phyloP scores from a whole-genome alignment of 2,113 vertebrate species.

The Tichodroma muraria region DNA sequence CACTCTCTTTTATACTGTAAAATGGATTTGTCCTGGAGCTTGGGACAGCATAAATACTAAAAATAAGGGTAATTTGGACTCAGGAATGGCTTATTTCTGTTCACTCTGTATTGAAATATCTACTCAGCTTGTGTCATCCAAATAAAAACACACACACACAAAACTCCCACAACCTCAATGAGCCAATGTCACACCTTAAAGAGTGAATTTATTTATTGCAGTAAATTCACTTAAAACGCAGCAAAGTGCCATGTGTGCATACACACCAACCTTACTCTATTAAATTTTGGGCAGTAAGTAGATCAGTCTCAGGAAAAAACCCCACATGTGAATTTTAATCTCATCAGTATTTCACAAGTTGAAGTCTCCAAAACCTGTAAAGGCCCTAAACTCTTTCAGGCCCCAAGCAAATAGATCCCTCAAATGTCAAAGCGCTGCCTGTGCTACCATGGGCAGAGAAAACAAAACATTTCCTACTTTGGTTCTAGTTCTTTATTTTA shows the following conservation, averaged over 20 bases:
- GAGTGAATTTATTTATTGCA: background rate
- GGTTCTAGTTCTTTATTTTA: background rate
- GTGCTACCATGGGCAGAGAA: background rate
- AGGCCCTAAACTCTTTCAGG: background rate
- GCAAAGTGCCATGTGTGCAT: background rate
- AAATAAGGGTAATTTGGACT: background rate
- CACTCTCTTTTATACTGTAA: background rate
- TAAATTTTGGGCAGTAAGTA: background rate
- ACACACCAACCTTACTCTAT: background rate
- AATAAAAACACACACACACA: background rate
- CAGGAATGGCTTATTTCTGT: background rate
- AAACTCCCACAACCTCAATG: background rate
- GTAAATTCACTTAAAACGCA: background rate
- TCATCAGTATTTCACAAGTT: background rate
- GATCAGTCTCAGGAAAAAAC: background rate
- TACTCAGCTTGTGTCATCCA: background rate
- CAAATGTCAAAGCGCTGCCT: background rate
- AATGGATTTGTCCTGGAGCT: background rate
- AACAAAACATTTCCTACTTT: background rate
- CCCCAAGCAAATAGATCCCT: background rate
- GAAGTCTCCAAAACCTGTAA: background rate
- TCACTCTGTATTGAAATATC: background rate
- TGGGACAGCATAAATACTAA: background rate
- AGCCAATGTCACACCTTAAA: background rate
- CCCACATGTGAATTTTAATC: background rate